Percentiles rank a stretch among this genome's conserved stretches.
phyloP scores from a whole-genome alignment of 2,888 invertebrate species.

The Eutolmus rufibarbis region DNA sequence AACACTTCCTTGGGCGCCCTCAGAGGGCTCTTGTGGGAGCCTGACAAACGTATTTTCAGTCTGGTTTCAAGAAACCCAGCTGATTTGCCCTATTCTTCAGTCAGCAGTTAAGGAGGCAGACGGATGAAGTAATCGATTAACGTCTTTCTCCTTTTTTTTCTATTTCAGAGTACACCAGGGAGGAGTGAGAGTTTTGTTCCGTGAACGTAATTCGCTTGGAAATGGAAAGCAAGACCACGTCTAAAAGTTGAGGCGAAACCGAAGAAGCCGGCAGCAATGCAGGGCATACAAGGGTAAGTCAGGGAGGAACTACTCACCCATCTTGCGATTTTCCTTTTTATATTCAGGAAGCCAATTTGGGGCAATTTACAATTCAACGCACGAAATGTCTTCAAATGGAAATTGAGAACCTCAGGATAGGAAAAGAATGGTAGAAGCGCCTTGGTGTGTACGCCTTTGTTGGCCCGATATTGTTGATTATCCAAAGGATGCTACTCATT shows the following conservation, averaged over 20 bases:
- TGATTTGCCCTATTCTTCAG: conserved; percentile 18
- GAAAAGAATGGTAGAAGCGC: background rate
- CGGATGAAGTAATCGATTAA: conserved; percentile 26
- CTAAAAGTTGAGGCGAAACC: background rate
- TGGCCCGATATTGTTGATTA: background rate
- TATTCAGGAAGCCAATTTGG: conserved; percentile 32
- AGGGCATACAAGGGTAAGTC: background rate
- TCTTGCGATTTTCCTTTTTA: conserved; percentile 1
- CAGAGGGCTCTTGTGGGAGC: background rate
- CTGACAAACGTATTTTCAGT: conserved; percentile 2
- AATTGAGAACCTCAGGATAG: conserved; percentile 26
- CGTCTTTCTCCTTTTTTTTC: background rate
- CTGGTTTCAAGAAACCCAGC: conserved; percentile 7
- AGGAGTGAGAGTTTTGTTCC: background rate
- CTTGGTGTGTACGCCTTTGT: background rate
- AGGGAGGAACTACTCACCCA: background rate
- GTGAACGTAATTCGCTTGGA: conserved; percentile 9
- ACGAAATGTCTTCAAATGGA: conserved; percentile 38
- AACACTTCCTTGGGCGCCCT: conserved; percentile 29
- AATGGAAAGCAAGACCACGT: conserved; percentile 7
- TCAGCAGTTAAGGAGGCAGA: conserved; percentile 13
- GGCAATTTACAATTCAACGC: conserved; percentile 39
- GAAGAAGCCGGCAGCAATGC: background rate
- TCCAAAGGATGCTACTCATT: conserved; percentile 19
- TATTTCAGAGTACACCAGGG: background rate